Evolutionary conservation across 2,797 vertebrate species (phyloP).

Genomic region (Gorsachius magnificus): DNA sequence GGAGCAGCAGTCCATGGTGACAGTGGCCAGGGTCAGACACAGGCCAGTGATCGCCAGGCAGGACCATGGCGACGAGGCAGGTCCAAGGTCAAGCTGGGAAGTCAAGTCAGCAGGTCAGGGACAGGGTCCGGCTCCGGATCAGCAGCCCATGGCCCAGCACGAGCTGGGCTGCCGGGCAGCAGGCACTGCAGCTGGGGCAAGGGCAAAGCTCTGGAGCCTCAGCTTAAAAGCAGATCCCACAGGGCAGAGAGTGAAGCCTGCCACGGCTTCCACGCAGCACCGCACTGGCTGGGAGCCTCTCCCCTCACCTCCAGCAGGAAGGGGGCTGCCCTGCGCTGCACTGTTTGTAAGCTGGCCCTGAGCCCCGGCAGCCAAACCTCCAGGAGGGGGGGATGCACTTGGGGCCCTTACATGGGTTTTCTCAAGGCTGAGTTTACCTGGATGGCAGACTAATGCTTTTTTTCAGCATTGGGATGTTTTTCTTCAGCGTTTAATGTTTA

Average conservation of each 20-base stretch:
- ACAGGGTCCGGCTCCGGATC: neutral
- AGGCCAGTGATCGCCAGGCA: neutral
- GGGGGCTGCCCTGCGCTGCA: accelerated
- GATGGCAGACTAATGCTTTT: neutral
- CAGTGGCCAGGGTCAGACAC: neutral
- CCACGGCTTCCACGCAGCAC: accelerated
- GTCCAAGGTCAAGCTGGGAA: neutral
- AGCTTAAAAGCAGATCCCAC: neutral
- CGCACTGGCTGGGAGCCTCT: accelerated
- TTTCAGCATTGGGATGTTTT: neutral
- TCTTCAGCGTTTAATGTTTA: neutral
- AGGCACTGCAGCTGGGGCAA: accelerated
- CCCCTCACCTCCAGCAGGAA: neutral
- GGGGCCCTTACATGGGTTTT: neutral
- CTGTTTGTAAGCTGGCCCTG: neutral
- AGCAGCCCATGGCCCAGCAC: neutral
- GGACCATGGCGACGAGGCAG: neutral
- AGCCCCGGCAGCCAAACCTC: neutral
- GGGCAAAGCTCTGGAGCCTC: neutral
- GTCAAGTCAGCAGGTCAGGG: neutral
- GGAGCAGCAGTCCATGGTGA: neutral
- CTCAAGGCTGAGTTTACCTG: neutral
- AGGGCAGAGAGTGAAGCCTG: neutral
- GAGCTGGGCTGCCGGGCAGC: neutral
- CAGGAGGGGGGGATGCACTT: neutral